A percentile compares a stretch with the other conserved stretches of the same genome.
Evolutionary conservation across 2,888 invertebrate genomes (phyloP).

Genomic region (Amaurobius ferox): DNA sequence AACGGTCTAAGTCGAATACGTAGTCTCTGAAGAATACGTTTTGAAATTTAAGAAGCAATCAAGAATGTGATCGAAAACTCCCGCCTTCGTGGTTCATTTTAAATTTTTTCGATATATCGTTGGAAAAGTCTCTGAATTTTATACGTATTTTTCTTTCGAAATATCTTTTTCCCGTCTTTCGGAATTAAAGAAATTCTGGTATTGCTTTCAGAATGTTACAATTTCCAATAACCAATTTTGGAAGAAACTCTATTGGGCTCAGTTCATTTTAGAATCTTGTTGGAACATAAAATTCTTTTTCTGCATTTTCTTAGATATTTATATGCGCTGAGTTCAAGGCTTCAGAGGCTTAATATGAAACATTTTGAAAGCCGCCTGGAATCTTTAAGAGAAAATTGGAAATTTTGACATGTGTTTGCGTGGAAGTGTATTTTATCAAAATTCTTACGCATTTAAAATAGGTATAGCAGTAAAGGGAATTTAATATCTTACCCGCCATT

Average conservation of each 20-base stretch:
- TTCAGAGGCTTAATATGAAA: background rate
- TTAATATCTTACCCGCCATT: too few species aligned
- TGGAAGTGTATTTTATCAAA: background rate
- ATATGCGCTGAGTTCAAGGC: background rate
- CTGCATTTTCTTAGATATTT: background rate
- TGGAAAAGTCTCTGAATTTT: background rate
- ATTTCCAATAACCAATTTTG: background rate
- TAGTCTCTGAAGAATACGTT: too few species aligned
- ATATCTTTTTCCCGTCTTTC: background rate
- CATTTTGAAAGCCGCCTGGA: background rate
- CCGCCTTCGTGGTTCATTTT: background rate
- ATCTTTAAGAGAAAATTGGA: background rate
- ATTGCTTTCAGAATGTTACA: background rate
- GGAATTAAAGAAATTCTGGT: background rate
- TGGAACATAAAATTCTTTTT: conserved; percentile 4
- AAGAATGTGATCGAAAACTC: background rate
- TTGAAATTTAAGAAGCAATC: background rate
- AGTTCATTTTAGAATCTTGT: conserved; percentile 1
- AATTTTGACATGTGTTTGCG: background rate
- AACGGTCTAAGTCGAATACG: too few species aligned
- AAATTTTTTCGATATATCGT: background rate
- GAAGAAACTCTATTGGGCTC: conserved; percentile 1
- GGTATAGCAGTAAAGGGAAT: background rate
- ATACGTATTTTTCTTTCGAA: background rate
- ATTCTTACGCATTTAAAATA: background rate